These are phyloP conservation scores for Plecturocebus donacophilus DNA, from an alignment of 2,113 vertebrate genomes.

Conservation along the genomic window DNA sequence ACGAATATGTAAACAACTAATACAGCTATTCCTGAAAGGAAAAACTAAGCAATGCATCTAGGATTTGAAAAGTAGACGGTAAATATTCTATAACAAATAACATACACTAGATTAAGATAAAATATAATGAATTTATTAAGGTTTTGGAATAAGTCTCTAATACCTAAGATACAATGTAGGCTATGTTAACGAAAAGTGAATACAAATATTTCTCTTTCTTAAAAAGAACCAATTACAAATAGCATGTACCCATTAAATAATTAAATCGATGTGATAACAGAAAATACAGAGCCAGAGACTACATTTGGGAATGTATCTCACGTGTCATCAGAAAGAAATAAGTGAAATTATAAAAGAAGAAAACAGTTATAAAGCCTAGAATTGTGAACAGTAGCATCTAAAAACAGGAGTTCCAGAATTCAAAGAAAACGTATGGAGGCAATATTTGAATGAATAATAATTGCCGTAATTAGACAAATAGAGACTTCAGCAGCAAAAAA, in stretches of 20 bases:
- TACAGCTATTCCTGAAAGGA: background rate
- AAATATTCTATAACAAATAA: background rate
- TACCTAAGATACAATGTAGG: background rate
- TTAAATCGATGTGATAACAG: background rate
- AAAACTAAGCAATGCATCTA: background rate
- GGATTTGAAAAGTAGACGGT: background rate
- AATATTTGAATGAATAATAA: background rate
- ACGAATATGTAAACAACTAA: no score
- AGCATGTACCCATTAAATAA: background rate
- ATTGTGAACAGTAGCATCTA: background rate
- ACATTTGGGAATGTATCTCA: background rate
- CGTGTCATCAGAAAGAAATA: background rate
- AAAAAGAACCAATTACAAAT: background rate
- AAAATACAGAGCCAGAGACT: background rate
- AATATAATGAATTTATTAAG: background rate
- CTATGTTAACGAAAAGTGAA: background rate
- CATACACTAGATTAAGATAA: background rate
- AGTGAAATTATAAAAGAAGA: background rate
- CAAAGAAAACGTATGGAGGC: background rate
- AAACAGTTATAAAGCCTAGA: background rate
- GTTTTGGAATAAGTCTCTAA: background rate
- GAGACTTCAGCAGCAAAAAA: background rate
- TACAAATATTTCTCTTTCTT: background rate
- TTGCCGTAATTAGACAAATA: background rate
- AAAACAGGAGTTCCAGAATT: background rate